phyloP scores from a whole-genome alignment of 2,797 vertebrate species.

The Sebastes wilsoni region DNA sequence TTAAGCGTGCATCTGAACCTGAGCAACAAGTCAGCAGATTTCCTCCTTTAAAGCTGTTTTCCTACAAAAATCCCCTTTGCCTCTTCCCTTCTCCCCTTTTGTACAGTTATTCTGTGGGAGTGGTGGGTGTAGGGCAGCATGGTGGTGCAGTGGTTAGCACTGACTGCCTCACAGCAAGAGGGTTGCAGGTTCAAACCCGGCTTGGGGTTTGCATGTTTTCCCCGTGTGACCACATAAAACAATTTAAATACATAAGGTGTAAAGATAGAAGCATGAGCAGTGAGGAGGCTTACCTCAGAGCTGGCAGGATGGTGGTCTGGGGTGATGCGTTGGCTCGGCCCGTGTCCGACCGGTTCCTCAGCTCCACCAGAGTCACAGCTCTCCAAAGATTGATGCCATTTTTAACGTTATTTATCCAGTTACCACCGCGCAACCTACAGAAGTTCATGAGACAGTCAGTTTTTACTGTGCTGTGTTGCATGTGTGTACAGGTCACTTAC shows the following conservation, averaged over 20 bases:
- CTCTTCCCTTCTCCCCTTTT: no score
- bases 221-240: background rate
- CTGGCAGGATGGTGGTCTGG: constrained; percentile 43
- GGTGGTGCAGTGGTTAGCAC: no score
- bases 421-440: background rate
- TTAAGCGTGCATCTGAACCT: no score
- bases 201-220: no score
- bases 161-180: no score
- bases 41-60: no score
- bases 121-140: no score
- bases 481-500: background rate
- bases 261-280: background rate
- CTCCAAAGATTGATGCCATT: background rate
- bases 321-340: constrained; percentile 49
- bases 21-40: no score
- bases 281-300: constrained; percentile 13
- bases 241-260: no score
- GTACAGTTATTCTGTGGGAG: no score
- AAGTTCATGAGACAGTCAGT: background rate
- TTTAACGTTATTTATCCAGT: background rate
- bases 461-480: background rate
- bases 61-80: no score
- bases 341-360: constrained; percentile 48
- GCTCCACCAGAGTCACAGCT: constrained; percentile 43
- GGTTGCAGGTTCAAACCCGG: no score